Conservation (phyloP, 2,113 vertebrate species). For the Elephantulus edwardii region DNA sequence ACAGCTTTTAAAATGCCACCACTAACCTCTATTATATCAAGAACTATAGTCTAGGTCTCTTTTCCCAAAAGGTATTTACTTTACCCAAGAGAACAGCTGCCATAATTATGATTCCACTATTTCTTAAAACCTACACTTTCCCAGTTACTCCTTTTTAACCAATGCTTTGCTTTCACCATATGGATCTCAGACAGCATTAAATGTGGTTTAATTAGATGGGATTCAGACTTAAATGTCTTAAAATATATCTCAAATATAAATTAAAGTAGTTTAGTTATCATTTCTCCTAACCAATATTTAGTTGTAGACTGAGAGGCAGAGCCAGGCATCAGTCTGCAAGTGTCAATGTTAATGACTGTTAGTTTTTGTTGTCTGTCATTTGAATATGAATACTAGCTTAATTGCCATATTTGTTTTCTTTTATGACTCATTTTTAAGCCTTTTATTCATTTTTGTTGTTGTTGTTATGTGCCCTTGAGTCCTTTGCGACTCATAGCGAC, state of each 20-base stretch:
- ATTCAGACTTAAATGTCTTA: constrained; percentile 23
- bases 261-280: constrained; percentile 6
- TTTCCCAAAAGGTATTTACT: not conserved
- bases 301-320: not conserved
- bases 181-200: not conserved
- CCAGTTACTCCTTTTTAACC: not conserved
- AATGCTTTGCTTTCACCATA: constrained; percentile 7
- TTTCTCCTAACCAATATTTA: not conserved
- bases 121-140: constrained; percentile 17
- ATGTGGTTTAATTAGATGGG: constrained; percentile 17
- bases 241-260: not conserved
- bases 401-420: not conserved
- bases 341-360: not conserved
- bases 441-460: constrained; percentile 32
- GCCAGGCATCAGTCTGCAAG: not conserved
- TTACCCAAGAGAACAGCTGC: not conserved
- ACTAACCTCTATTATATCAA: not conserved
- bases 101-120: not conserved
- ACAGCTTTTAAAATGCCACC: not conserved
- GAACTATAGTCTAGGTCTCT: not conserved
- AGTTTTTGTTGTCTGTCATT: not conserved
- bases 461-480: too few relatives aligned
- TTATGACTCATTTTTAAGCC: not conserved
- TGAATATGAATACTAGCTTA: not conserved
- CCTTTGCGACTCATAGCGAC: too few relatives aligned